Percentiles rank a stretch among this genome's conserved stretches.
Evolutionary conservation across 2,888 invertebrate species (phyloP).

Genomic region (Sminthurinus aureus): DNA sequence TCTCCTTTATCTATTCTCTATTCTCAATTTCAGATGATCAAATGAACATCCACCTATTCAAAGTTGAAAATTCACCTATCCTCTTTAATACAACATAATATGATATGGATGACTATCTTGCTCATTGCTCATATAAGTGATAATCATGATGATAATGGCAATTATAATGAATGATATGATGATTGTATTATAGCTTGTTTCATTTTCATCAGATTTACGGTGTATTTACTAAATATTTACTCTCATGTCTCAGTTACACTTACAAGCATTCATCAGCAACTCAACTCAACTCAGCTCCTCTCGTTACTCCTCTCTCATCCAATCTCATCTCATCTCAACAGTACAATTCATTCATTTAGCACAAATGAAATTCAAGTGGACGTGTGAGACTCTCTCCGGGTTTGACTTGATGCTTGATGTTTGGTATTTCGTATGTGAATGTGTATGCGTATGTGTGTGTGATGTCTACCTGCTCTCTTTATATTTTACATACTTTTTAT

Average conservation of each 20-base stretch:
- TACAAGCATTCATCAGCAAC: neutral
- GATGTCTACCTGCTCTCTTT: neutral
- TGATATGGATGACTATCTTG: neutral
- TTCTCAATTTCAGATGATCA: neutral
- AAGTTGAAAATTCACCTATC: neutral
- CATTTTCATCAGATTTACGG: conserved; percentile 25
- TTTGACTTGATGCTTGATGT: conserved; percentile 20
- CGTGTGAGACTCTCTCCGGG: conserved; percentile 5
- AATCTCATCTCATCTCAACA: neutral
- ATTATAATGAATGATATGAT: neutral
- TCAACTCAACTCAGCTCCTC: neutral
- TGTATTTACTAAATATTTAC: neutral
- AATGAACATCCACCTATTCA: conserved; percentile 21
- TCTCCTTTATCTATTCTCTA: no score
- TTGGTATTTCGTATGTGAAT: no score
- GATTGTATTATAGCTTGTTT: neutral
- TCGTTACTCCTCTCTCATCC: neutral
- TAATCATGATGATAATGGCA: neutral
- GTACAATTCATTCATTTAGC: conserved; percentile 18
- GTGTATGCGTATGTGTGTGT: no score
- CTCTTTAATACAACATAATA: neutral
- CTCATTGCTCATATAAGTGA: no score
- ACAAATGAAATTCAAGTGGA: conserved; percentile 20
- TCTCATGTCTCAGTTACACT: neutral
- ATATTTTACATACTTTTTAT: neutral